Evolutionary conservation across 2,113 vertebrate genomes (phyloP), one percentile per base, ranked within the genome.

Genomic region (Cebidichthys violaceus): DNA sequence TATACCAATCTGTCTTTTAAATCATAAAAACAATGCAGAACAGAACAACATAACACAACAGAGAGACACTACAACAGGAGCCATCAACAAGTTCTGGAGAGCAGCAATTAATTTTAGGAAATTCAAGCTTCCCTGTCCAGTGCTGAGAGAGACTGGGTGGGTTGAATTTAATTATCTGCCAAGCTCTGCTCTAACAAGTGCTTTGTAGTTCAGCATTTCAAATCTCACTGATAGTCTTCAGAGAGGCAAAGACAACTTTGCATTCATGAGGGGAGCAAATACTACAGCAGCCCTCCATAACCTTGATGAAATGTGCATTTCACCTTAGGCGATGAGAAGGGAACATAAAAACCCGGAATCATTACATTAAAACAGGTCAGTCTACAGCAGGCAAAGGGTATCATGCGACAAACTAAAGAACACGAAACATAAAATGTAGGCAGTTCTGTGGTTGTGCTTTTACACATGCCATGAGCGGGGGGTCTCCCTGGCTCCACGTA

Each of bases 291-390:
- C 83, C 79, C 79, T 80, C 78, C 64, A 78, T 94, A 93, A 94
- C 94, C 94, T 95, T 94, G 92, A 94, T 94, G 92, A 95, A 94
- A 94, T 94, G 92, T 94, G 91, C 85, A 93, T 94, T 94, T 92
- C 91, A 95, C 95, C 94, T 88, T 57, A 93, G 92, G 93, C 93
- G 92, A 93, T 79, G 86, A 92, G 85, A 80, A 77, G 81, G 87
- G 88, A 88, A 93, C 91, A 93, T 92, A 88, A 88, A 92, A 92
- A 78, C 59, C 79, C 60, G 4, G 77, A 84, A 87, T 92, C 80
- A 80, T 84, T 91, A 86, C 91, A 89, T 84, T 93, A 79, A 86
- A 90, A 91, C 84, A 57, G 70, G 85, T 91, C 92, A 89, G 64
- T 84, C 73, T 73, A 69, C 76, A 85, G 78, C 74, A 66, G 55